phyloP scores from a whole-genome alignment of 1,140 invertebrate species.

The Cotesia chilonis region DNA sequence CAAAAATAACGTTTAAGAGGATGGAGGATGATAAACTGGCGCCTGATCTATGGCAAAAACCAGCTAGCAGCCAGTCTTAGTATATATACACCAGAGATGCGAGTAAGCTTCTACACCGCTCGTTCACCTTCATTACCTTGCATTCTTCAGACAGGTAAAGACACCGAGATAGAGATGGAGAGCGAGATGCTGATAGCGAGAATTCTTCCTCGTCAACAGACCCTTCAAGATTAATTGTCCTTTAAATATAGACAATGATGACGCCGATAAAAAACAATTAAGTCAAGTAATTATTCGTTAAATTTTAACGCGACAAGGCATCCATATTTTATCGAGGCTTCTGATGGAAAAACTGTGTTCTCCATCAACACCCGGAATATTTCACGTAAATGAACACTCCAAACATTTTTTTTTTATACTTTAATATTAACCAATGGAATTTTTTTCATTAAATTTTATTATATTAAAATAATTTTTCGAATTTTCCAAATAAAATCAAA shows the following conservation, averaged over 20 bases:
- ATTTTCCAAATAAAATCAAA: too few species aligned
- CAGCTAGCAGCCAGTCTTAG: neutral
- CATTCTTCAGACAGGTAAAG: constrained; percentile 7
- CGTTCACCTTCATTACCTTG: constrained; percentile 23
- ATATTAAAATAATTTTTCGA: too few species aligned
- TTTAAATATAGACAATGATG: too few species aligned
- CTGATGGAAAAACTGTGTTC: too few species aligned
- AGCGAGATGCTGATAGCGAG: too few species aligned
- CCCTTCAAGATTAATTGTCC: too few species aligned
- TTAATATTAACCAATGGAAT: neutral
- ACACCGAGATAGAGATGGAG: constrained; percentile 10
- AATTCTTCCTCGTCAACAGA: too few species aligned
- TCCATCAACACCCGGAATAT: constrained; percentile 26
- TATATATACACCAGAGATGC: too few species aligned
- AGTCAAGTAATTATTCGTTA: too few species aligned
- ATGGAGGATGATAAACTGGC: constrained; percentile 14
- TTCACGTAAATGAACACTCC: neutral
- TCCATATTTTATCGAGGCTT: too few species aligned
- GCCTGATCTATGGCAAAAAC: constrained; percentile 20
- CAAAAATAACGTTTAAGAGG: constrained; percentile 8
- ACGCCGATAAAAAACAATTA: too few species aligned
- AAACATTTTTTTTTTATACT: constrained; percentile 20
- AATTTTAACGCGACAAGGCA: neutral
- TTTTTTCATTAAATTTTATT: too few species aligned
- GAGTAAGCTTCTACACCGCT: neutral